A percentile compares a stretch with the other conserved stretches of the same genome.
Evolutionary conservation across 2,113 vertebrate species (phyloP).

Genomic region (Leptocoma aspasia): DNA sequence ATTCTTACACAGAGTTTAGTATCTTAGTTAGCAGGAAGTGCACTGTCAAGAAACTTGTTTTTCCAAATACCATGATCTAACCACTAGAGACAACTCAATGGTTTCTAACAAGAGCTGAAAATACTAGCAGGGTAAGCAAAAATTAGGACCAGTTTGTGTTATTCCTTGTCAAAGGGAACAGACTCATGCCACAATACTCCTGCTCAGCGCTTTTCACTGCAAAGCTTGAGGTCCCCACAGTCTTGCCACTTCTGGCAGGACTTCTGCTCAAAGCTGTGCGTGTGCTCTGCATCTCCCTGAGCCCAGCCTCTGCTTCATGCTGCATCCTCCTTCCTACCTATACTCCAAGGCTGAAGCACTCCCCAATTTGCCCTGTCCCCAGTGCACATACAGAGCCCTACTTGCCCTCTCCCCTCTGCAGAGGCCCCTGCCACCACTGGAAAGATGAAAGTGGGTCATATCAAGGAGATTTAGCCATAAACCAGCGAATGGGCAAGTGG

Average conservation of each 20-base stretch:
- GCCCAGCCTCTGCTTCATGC: background rate
- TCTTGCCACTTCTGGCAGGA: background rate
- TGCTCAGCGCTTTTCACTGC: background rate
- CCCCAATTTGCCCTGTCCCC: fast-evolving
- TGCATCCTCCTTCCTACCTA: background rate
- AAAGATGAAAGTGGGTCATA: background rate
- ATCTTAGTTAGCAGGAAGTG: background rate
- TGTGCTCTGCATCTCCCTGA: background rate
- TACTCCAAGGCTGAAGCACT: background rate
- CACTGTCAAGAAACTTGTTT: background rate
- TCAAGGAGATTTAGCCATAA: background rate
- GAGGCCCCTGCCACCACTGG: background rate
- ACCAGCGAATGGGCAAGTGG: background rate
- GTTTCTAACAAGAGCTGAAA: background rate
- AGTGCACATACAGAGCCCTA: background rate
- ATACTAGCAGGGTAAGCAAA: background rate
- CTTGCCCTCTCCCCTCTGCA: background rate
- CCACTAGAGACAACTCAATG: background rate
- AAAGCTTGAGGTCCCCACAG: background rate
- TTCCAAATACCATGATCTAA: background rate
- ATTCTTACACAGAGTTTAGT: background rate
- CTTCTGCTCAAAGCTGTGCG: background rate
- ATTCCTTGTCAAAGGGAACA: background rate
- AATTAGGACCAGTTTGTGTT: background rate
- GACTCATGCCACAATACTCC: background rate